phyloP scores from a whole-genome alignment of 2,113 vertebrate genomes.

The Alaudala cheleensis region DNA sequence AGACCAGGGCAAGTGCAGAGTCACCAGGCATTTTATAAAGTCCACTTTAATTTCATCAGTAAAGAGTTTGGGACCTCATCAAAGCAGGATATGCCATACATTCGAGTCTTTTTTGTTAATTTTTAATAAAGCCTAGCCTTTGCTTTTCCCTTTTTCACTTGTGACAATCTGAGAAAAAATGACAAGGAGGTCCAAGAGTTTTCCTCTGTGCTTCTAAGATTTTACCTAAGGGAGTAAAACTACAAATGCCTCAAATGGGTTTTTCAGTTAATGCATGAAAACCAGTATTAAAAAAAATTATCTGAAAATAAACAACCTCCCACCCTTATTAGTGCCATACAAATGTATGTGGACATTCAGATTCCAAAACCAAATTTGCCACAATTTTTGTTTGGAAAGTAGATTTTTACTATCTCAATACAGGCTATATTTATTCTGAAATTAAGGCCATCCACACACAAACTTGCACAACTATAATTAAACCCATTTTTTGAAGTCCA shows the following conservation, averaged over 20 bases:
- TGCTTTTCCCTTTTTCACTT: background rate
- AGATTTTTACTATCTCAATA: background rate
- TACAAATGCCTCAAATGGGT: background rate
- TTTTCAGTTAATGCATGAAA: background rate
- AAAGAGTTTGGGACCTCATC: background rate
- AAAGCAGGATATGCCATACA: background rate
- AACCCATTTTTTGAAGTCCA: slow-evolving; percentile 32
- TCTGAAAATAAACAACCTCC: background rate
- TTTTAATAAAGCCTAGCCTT: background rate
- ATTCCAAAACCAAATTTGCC: background rate
- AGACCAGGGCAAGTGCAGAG: background rate
- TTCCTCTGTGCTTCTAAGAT: background rate
- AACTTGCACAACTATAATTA: slow-evolving; percentile 13
- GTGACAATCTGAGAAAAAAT: background rate
- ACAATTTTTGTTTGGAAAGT: background rate
- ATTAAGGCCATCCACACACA: background rate
- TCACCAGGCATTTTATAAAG: background rate
- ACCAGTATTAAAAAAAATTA: background rate
- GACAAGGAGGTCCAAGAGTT: background rate
- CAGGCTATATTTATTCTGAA: background rate
- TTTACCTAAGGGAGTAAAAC: background rate
- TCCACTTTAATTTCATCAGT: background rate
- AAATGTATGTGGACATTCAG: background rate
- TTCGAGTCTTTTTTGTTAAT: background rate
- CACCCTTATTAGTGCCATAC: background rate